phyloP scores from a whole-genome alignment of 1,140 invertebrate species.

The Laodelphax striatellus region DNA sequence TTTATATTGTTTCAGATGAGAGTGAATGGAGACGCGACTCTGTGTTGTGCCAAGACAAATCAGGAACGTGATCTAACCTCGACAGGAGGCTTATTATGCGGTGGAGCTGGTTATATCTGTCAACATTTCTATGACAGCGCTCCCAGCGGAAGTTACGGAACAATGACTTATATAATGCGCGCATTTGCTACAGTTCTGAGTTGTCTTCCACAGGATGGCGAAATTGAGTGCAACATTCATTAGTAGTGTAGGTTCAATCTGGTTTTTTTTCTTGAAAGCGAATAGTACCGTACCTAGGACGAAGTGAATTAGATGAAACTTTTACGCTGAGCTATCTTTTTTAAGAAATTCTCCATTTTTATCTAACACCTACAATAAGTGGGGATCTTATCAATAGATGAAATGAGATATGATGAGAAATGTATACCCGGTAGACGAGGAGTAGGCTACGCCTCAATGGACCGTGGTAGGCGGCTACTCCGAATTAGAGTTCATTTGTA shows the following conservation, averaged over 20 bases:
- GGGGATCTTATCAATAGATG: too few relatives aligned
- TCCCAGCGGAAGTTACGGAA: constrained; percentile 91
- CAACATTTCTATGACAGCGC: constrained; percentile 97
- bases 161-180: constrained; percentile 93
- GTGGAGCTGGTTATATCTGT: constrained; percentile 88
- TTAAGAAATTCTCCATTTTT: too few relatives aligned
- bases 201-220: constrained; percentile 59
- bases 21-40: constrained; percentile 75
- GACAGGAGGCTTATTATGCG: constrained; percentile 61
- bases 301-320: too few relatives aligned
- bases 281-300: too few relatives aligned
- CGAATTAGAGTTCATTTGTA: too few relatives aligned
- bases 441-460: too few relatives aligned
- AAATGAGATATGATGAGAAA: too few relatives aligned
- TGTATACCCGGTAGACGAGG: too few relatives aligned
- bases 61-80: constrained; percentile 45
- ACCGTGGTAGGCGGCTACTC: too few relatives aligned
- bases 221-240: constrained; percentile 56
- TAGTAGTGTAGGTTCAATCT: background rate
- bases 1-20: constrained; percentile 46
- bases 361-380: too few relatives aligned
- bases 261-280: too few relatives aligned
- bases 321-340: too few relatives aligned
- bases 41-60: constrained; percentile 74
- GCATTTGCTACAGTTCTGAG: constrained; percentile 65